Evolutionary conservation across 2,797 vertebrate species (phyloP), one percentile per base, ranked within the genome.

Genomic region (Leptatherina wallacei): DNA sequence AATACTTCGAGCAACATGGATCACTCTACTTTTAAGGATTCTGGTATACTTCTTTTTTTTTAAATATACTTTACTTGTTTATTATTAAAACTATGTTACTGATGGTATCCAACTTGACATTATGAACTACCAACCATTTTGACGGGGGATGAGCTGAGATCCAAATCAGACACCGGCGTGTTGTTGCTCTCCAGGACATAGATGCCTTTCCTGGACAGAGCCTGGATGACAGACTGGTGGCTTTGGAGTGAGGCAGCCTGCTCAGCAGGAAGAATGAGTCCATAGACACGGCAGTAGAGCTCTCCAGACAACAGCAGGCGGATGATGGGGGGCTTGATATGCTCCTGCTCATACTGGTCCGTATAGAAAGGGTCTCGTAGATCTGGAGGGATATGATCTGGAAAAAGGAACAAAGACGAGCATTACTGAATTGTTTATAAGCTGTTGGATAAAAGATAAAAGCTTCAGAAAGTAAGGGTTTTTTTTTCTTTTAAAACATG

Each of bases 321-420:
- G 90, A 96, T 95, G 81, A 98, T 94, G 0, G 94, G 95, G 0
- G 98, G 98, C 52, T 99, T 99, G 82, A 99, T 98, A 86, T 99
- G 98, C 59, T 99, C 98, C 81, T 99, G 97, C 62, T 98, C 96
- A 71, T 99, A 99, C 74, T 99, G 98, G 76, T 99, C 98, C 0
- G 94, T 94, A 80, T 99, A 99, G 81, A 99, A 99, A 0, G 97
- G 97, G 85, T 98, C 96, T 67, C 94, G 94, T 85, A 99, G 94
- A 79, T 99, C 98, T 71, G 93, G 92, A 0, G 97, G 98, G 91
- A 98, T 93, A 52, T 97, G 95, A 85, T 99, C 97, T 98, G 89
- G 0, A 85, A 36, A 58, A 20, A 66, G 33, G 14, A 63, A 56
- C 0, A 27, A 61, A 8, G 44, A 42, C 13, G 38, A 30, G n/a